Percentiles rank a stretch among this genome's conserved stretches.
These are phyloP conservation scores for Tokudaia tokunoshimensis DNA, from an alignment of 2,797 vertebrate species.

Conservation along the genomic window DNA sequence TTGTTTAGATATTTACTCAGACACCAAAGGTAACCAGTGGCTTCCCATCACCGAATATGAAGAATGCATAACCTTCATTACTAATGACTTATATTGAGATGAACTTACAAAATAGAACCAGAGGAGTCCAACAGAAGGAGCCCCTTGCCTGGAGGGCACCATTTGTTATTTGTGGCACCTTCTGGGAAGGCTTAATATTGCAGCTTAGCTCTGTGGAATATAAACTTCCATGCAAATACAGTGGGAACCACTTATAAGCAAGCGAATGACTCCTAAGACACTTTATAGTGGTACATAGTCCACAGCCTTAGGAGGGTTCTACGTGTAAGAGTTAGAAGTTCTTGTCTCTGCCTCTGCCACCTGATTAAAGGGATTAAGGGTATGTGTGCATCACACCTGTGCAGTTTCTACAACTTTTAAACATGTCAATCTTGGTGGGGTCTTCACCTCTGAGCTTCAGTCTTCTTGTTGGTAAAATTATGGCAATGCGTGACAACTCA, in stretches of 20 bases:
- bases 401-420: constrained; percentile 21
- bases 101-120: constrained; percentile 55
- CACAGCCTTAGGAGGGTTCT: not conserved
- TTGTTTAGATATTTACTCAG: constrained; percentile 71
- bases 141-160: constrained; percentile 29
- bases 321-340: not conserved
- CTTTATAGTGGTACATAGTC: not conserved
- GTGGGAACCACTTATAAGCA: not conserved
- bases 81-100: constrained; percentile 32
- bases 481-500: not conserved
- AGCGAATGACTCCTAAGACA: not conserved
- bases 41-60: constrained; percentile 45
- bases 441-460: not conserved
- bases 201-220: constrained; percentile 74
- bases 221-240: constrained; percentile 49
- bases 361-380: not conserved
- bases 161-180: constrained; percentile 79
- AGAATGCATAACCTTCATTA: constrained; percentile 7
- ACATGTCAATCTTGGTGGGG: not conserved
- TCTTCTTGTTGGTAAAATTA: constrained; percentile 14
- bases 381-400: not conserved
- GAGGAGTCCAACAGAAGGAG: constrained; percentile 22
- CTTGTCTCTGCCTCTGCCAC: not conserved
- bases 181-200: constrained; percentile 76
- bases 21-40: constrained; percentile 59